Conservation (phyloP, 2,888 invertebrate species). For the Andrena bicolor region DNA sequence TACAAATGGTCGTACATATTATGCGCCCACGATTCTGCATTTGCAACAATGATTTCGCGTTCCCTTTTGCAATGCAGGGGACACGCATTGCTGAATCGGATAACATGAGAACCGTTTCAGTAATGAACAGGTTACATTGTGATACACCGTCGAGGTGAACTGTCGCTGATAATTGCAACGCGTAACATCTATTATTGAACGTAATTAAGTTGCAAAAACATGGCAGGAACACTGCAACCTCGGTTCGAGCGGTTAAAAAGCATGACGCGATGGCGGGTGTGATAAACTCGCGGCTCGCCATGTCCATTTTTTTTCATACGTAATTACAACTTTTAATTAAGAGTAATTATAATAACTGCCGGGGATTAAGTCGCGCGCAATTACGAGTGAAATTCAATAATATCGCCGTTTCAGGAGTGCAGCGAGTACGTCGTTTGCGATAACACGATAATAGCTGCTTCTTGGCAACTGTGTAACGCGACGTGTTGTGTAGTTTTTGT, state of each 20-base stretch:
- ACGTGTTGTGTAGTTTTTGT: background rate
- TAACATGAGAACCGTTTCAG: conserved; percentile 41
- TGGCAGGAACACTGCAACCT: conserved; percentile 30
- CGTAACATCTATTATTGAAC: conserved; percentile 35
- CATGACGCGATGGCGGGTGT: conserved; percentile 27
- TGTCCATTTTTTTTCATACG: background rate
- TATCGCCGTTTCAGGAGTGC: background rate
- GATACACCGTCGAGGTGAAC: conserved; percentile 28
- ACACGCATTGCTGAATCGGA: conserved; percentile 17
- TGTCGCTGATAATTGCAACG: conserved; percentile 49
- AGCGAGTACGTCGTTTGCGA: background rate
- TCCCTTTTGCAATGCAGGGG: background rate
- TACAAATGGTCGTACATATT: conserved; percentile 9
- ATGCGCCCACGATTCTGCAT: conserved; percentile 17
- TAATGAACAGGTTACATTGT: conserved; percentile 33
- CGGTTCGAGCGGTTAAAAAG: conserved; percentile 7
- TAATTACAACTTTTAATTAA: conserved; percentile 43
- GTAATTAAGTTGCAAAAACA: conserved; percentile 47
- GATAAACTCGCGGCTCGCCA: conserved; percentile 37
- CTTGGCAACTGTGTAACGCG: background rate
- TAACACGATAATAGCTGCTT: background rate
- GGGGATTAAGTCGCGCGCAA: background rate
- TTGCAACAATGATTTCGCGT: background rate
- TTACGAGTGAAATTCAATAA: conserved; percentile 34
- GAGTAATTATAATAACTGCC: conserved; percentile 34